Evolutionary conservation across 2,888 invertebrate species (phyloP), one percentile per base, ranked within the genome.

Genomic region (Callyntrura sp.): DNA sequence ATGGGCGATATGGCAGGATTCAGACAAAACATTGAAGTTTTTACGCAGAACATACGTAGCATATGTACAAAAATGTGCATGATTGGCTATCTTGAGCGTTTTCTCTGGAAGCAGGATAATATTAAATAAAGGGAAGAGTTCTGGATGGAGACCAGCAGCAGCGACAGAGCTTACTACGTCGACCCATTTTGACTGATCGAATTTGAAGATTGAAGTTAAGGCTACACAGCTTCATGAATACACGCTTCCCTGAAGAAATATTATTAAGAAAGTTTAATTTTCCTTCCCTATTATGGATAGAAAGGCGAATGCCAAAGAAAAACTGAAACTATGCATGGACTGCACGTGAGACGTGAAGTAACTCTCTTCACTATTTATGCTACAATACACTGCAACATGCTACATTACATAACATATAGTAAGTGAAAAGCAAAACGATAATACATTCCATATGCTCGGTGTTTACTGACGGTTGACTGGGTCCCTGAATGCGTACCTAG

Each of bases 131-230:
- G 14, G 17, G n/a, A 20, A 55, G 11, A 17, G 70, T 45, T 9
- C 45, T 11, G 45, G 73, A 76, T 76, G 45, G 73, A 48, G 25
- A 20, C 6, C 20, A 51, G 14, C 35, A 73, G 73, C 57, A 84
- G 20, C 48, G 14, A 73, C 35, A 25, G n/a, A 2, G 11, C 12
- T 51, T 14, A 14, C 9, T 17, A 5, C 3, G 14, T 14, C 84
- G 70, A 57, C 55, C 84, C 51, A 70, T 76, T 78, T 85, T 78
- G 85, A 85, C 62, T 76, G 85, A 85, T 78, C 85, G 85, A 85
- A 60, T 62, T 45, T 43, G 65, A n/a, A 62, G 62, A 85, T 85
- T 84, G 70, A 51, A 68, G 48, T 73, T 35, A 57, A 84, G 25
- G 65, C 65, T 45, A 35, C 28, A n/a, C 62, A 28, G 57, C 62